phyloP scores from a whole-genome alignment of 2,888 invertebrate genomes.

The Leptura quadrifasciata region DNA sequence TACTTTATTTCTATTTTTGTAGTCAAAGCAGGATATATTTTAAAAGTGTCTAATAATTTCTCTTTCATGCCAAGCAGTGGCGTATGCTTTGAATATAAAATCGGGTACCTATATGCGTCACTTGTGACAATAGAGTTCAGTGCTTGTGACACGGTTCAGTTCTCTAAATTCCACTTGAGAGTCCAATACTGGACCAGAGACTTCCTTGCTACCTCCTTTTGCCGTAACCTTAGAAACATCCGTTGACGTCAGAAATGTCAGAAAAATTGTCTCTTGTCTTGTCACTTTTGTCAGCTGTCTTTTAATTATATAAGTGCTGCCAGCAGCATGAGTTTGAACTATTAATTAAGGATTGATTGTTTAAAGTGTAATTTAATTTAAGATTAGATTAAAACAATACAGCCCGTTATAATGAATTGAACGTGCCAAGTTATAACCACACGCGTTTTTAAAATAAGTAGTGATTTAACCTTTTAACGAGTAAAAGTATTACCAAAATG shows the following conservation, averaged over 20 bases:
- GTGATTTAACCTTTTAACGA: neutral
- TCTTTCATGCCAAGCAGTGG: too few relatives aligned
- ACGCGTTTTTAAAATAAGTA: neutral
- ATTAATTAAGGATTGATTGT: conserved; percentile 29
- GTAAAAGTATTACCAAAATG: conserved; percentile 33
- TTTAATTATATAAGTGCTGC: conserved; percentile 21
- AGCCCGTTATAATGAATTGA: conserved; percentile 21
- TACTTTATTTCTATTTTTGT: too few relatives aligned
- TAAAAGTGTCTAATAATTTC: too few relatives aligned
- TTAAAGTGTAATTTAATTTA: conserved; percentile 28
- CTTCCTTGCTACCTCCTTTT: too few relatives aligned
- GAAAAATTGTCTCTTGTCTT: neutral
- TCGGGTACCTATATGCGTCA: too few relatives aligned
- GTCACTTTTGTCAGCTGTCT: conserved; percentile 28
- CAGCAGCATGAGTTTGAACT: conserved; percentile 3
- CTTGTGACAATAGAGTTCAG: too few relatives aligned
- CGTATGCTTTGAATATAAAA: too few relatives aligned
- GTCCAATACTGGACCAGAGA: too few relatives aligned
- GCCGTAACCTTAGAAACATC: too few relatives aligned
- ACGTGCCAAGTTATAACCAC: conserved; percentile 12
- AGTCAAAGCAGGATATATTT: too few relatives aligned
- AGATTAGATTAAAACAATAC: conserved; percentile 23
- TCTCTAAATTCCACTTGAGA: too few relatives aligned
- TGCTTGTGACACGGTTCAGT: too few relatives aligned
- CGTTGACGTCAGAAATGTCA: neutral